Evolutionary conservation across 92 coral and sea anemone species (phyloP), one percentile per base, ranked within the genome.

Genomic region (Desmophyllum pertusum): DNA sequence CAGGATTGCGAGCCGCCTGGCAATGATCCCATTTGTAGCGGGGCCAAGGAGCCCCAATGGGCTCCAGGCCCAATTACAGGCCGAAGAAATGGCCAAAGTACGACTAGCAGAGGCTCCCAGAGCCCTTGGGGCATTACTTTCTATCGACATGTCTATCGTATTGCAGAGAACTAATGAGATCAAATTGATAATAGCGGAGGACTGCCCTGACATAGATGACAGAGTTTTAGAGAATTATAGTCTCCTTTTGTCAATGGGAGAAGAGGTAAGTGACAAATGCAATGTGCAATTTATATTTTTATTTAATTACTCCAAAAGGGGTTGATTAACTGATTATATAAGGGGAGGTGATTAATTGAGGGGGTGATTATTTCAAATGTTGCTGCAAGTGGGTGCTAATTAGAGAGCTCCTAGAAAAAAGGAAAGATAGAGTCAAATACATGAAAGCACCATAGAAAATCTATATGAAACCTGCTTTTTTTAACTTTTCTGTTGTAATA

Each of bases 1-100:
- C 75, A 40, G 51, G 75, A 70, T 70, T 70, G 75, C 75, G 25
- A 70, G 75, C 75, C 35, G 30, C 21, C 50, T 38, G 52, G 33
- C 23, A 0, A 19, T 70, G 31, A 40, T 70, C n/a, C 48, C 50
- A n/a, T 70, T 70, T 70, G 75, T n/a, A 5, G 51, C 39, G 3
- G 35, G 51, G 51, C 75, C 33, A 9, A 70, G 75, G 18, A 70
- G 75, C 30, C 51, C 51, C 11, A 40, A 13, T 70, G 51, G 75
- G 14, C 75, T 70, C 4, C 35, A 40, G 50, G 75, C 75, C 35
- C 33, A 70, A 38, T 38, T n/a, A 39, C 52, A 40, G 35, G 75
- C 75, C 0, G 75, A 70, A 21, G 75, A 38, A 70, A 70, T 2
- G 6, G 0, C 2, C 0, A 42, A 40, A 38, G 48, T 8, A 17